Conservation (phyloP, 1,140 invertebrate species). For the Procambarus clarkii region DNA sequence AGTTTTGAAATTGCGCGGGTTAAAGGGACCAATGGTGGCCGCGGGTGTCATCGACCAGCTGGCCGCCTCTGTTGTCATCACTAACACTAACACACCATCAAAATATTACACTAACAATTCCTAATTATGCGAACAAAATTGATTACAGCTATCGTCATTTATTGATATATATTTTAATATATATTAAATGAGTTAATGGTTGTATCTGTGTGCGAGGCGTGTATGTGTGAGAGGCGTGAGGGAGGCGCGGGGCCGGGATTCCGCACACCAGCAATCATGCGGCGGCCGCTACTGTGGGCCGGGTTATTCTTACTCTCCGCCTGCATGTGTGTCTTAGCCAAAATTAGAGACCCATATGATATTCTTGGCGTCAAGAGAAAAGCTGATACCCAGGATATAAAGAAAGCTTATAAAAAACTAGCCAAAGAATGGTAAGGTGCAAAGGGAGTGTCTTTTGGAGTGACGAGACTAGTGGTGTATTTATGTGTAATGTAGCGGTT, state of each 20-base stretch:
- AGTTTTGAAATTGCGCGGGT: no score
- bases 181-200: no score
- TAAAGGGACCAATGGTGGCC: neutral
- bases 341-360: slow-evolving; percentile 71
- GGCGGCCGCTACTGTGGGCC: neutral
- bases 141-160: neutral
- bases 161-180: neutral
- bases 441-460: neutral
- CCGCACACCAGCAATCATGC: slow-evolving; percentile 9
- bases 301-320: neutral
- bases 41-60: slow-evolving; percentile 20
- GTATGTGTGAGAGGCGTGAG: no score
- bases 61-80: neutral
- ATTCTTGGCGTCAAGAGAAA: slow-evolving; percentile 63
- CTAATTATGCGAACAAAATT: no score
- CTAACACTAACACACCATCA: neutral
- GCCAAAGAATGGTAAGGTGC: slow-evolving; percentile 70
- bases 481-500: neutral
- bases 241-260: neutral
- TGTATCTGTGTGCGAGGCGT: no score
- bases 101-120: no score
- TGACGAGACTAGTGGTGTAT: no score
- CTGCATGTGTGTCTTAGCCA: slow-evolving; percentile 25
- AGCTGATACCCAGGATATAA: slow-evolving; percentile 65
- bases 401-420: slow-evolving; percentile 70